Conservation (phyloP, 2,888 invertebrate genomes). For the Anticlea derivata region DNA sequence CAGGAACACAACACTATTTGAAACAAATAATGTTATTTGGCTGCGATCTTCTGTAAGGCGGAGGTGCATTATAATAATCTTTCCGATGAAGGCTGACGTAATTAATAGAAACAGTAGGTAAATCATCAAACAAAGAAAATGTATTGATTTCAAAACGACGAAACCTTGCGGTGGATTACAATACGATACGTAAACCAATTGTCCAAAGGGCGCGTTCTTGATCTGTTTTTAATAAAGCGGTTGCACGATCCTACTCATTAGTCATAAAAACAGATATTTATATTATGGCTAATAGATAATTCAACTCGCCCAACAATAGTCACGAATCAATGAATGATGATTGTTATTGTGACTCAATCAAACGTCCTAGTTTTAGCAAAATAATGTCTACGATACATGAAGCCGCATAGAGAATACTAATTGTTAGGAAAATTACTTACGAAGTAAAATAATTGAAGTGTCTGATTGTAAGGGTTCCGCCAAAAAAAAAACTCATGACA, state of each 20-base stretch:
- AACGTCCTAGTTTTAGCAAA: background rate
- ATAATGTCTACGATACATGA: too few species aligned
- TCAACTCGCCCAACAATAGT: constrained; percentile 5
- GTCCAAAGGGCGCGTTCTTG: constrained; percentile 47
- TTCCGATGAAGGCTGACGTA: background rate
- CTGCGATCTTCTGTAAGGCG: too few species aligned
- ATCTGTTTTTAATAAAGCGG: constrained; percentile 35
- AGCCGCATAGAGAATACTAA: too few species aligned
- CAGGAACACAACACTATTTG: too few species aligned
- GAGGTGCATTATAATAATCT: too few species aligned
- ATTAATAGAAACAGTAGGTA: background rate
- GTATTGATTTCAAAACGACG: constrained; percentile 36
- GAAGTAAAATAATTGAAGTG: too few species aligned
- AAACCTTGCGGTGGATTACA: constrained; percentile 41
- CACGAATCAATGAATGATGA: constrained; percentile 6
- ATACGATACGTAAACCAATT: constrained; percentile 28
- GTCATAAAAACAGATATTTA: constrained; percentile 15
- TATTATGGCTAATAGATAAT: constrained; percentile 17
- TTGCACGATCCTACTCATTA: constrained; percentile 18
- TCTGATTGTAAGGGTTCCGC: too few species aligned
- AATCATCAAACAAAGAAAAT: constrained; percentile 33
- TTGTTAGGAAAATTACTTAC: too few species aligned
- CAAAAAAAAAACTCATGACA: too few species aligned
- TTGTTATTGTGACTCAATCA: constrained; percentile 4
- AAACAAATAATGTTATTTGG: too few species aligned